phyloP scores from a whole-genome alignment of 2,113 vertebrate species.

The Elachura formosa region DNA sequence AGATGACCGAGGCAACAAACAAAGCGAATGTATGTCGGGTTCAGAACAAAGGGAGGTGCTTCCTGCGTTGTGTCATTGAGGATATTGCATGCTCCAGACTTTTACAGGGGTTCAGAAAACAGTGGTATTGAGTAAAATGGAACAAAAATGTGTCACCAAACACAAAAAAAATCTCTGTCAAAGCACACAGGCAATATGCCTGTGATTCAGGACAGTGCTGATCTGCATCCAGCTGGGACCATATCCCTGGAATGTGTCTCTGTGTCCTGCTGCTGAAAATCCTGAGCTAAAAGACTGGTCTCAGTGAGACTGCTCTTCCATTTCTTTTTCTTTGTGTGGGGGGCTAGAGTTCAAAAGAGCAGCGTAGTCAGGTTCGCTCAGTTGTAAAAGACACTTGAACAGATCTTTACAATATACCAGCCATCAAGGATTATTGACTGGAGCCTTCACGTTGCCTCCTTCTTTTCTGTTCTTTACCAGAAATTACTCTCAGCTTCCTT shows the following conservation, averaged over 20 bases:
- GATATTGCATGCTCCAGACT: not conserved
- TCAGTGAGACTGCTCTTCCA: not conserved
- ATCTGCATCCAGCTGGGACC: not conserved
- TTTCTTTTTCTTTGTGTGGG: not conserved
- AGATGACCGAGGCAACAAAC: not conserved
- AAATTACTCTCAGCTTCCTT: not conserved
- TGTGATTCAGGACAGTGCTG: not conserved
- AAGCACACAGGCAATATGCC: not conserved
- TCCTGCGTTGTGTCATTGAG: not conserved
- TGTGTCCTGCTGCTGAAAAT: not conserved
- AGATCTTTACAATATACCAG: not conserved
- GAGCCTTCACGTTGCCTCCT: not conserved
- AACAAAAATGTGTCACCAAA: not conserved
- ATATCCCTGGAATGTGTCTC: not conserved
- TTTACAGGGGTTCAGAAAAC: not conserved
- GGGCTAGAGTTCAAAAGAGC: not conserved
- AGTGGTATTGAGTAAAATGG: not conserved
- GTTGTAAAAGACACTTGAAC: not conserved
- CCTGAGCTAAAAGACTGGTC: not conserved
- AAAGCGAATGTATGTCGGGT: not conserved
- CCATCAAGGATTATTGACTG: not conserved
- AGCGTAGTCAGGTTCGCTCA: not conserved
- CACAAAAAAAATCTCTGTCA: not conserved
- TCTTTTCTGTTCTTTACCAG: not conserved
- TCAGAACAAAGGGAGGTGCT: not conserved